Base-by-base conservation (phyloP, 2,888 invertebrate genomes). In the Ennomos quercinarius region DNA sequence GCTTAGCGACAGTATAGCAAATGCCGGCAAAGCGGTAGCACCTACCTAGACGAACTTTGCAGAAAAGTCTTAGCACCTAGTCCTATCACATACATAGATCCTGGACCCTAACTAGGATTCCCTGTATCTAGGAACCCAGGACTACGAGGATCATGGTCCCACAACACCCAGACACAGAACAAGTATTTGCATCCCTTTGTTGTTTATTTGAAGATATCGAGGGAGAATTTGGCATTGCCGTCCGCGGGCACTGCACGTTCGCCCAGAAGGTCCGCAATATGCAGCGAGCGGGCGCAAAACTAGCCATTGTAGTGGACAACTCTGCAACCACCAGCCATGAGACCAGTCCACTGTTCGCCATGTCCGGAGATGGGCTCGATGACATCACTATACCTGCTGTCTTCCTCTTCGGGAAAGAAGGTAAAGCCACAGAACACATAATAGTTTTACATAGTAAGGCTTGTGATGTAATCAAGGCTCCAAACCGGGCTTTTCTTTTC, bases 161-260 rank as follows among this genome's bases (percentile, higher is more conserved):
- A 17, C 17, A 17, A 17, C 17, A 17, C 17, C 34, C 27, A 11
- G n/a, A 17, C 42, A 17, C 17, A 42, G 8, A 10, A n/a, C n/a
- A n/a, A 12, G 11, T 1, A 11, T 10, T 11, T 44, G n/a, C 9
- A 46, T 10, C 12, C 10, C 37, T 36, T 36, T 10, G 6, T 27
- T 36, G n/a, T 13, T 13, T 12, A 34, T 42, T 38, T 37, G 3
- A 9, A 61, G 86, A 93, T 9, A 79, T 98, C 0, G 83, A 85
- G 38, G 96, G 96, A 0, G 96, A 95, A 74, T 96, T 99, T 71
- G 97, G 95, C 0, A 91, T 99, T n/a, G 95, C 98, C 59, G 95
- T 96, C 78, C 94, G 99, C 27, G 99, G 99, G 1, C 96, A 96
- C 72, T 99, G 99, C 85, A 98, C 98, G 93, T 99, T 99, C 84